Base-by-base conservation (phyloP, 2,888 invertebrate genomes). In the Lasioglossum vierecki region DNA sequence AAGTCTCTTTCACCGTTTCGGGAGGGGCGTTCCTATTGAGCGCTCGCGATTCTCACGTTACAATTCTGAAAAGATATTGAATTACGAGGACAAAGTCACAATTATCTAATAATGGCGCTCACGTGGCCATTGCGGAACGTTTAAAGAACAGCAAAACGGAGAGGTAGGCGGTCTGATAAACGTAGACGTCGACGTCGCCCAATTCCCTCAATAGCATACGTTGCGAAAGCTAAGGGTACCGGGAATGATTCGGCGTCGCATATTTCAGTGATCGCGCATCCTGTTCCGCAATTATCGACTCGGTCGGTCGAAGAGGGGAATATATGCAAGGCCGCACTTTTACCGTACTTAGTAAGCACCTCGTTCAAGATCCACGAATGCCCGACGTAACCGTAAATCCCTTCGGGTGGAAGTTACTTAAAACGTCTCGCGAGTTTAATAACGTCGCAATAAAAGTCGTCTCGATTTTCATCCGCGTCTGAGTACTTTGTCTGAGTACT, bases 311-410 rank as follows among this genome's bases (percentile, higher is more conserved):
- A 18, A 30, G 73, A 3, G 70, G 74, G 8, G 66, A 39, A 68
- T 70, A 81, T 80, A 82, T 85, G 89, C 83, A 81, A 78, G 79
- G 53, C 73, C 82, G 89, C 89, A 79, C 77, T 88, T 85, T 85
- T 76, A 71, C 78, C 71, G 74, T 84, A 87, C 87, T 90, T 89
- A 83, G 79, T 86, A 90, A 90, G 89, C 91, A 89, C 44, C 76
- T 88, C 72, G 80, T 57, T 72, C 86, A 79, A 76, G 82, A 83
- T 90, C 87, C 90, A 81, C 83, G 86, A 82, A 88, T 86, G 83
- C 57, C 63, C 87, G 66, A 72, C 53, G 60, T 46, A 80, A 22
- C 73, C 72, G 49, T 57, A 57, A 53, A 66, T 79, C 60, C 15
- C 44, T 26, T 30, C 46, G 49, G 35, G 9, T 57, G 46, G 60